Conservation (phyloP, 2,797 vertebrate genomes). For the Anolis apletophallus region DNA sequence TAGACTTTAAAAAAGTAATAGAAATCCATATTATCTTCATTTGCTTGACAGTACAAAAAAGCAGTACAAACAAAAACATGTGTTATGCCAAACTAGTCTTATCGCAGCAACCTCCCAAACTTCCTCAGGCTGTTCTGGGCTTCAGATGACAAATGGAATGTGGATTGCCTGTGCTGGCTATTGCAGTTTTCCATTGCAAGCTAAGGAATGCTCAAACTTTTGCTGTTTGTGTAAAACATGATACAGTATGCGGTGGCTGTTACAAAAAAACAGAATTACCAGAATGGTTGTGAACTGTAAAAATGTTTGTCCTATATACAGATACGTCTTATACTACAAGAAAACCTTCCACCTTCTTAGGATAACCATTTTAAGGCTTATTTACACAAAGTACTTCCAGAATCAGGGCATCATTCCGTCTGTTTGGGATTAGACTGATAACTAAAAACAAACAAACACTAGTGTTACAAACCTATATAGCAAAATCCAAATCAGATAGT, state of each 20-base stretch:
- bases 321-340: not conserved
- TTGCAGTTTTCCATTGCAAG: conserved; percentile 33
- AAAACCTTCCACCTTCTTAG: not conserved
- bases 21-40: conserved; percentile 70
- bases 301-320: not conserved
- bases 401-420: not conserved
- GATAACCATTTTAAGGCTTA: not conserved
- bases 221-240: conserved; percentile 39
- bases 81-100: conserved; percentile 36
- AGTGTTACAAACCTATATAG: conserved; percentile 22
- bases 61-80: conserved; percentile 19
- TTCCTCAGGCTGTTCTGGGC: conserved; percentile 33
- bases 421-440: not conserved
- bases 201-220: conserved; percentile 33
- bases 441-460: not conserved
- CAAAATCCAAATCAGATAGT: not conserved
- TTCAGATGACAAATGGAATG: conserved; percentile 43
- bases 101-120: conserved; percentile 26
- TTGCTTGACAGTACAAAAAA: conserved; percentile 38
- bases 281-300: not conserved
- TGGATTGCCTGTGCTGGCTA: conserved; percentile 43
- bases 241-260: conserved; percentile 28
- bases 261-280: not conserved
- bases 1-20: conserved; percentile 50
- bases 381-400: not conserved